These are phyloP conservation scores for Hypsopygia costalis DNA, from an alignment of 2,888 invertebrate genomes.

Conservation along the genomic window DNA sequence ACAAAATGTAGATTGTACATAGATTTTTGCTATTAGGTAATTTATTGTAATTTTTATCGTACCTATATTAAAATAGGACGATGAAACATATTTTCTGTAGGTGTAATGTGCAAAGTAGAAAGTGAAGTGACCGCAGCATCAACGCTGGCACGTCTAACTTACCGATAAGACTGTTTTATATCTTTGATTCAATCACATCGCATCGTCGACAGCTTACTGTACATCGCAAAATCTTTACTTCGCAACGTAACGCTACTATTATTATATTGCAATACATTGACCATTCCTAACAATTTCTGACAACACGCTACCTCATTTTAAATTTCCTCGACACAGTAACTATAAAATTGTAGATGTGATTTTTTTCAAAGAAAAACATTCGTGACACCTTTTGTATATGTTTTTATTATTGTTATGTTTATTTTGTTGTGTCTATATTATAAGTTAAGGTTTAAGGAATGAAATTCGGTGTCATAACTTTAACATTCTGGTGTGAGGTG, in stretches of 20 bases:
- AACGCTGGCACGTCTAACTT: constrained; percentile 1
- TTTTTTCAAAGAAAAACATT: constrained; percentile 9
- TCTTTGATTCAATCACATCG: constrained; percentile 10
- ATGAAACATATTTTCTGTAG: constrained; percentile 1
- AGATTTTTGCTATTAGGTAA: constrained; percentile 35
- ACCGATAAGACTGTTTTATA: constrained; percentile 9
- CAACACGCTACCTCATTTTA: constrained; percentile 11
- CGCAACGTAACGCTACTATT: not conserved
- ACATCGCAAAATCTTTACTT: not conserved
- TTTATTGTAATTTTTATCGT: constrained; percentile 30
- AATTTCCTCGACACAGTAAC: constrained; percentile 1
- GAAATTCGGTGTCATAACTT: constrained; percentile 14
- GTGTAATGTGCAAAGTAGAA: not conserved
- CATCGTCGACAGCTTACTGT: constrained; percentile 1
- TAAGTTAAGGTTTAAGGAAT: constrained; percentile 16
- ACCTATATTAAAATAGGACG: not conserved
- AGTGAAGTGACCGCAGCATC: not conserved
- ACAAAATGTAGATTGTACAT: constrained; percentile 60
- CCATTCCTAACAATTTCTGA: constrained; percentile 6
- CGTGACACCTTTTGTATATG: constrained; percentile 16
- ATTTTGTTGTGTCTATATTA: constrained; percentile 23
- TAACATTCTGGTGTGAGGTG: constrained; percentile 18
- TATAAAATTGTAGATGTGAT: not conserved
- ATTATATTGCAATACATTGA: constrained; percentile 4
- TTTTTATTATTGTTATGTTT: constrained; percentile 23